Evolutionary conservation across 2,888 invertebrate species (phyloP).

Genomic region (Rhopalosiphum nymphaeae): DNA sequence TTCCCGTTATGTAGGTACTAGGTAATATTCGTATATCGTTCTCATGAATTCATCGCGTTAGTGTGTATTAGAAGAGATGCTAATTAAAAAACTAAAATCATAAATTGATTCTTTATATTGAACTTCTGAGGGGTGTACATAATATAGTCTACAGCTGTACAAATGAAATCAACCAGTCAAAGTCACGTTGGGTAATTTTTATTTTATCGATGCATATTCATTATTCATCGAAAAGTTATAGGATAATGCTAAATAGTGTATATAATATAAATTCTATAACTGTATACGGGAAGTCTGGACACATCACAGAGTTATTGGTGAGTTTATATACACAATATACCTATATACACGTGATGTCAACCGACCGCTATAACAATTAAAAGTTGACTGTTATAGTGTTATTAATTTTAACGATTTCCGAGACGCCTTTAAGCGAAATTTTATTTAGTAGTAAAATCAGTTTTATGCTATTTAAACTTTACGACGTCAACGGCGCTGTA

Average conservation of each 20-base stretch:
- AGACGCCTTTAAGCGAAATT: neutral
- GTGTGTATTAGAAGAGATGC: neutral
- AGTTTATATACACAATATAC: neutral
- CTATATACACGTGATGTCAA: neutral
- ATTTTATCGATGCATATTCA: slow-evolving; percentile 1
- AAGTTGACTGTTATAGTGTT: neutral
- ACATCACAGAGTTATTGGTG: neutral
- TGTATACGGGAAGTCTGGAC: neutral
- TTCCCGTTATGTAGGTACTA: neutral
- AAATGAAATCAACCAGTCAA: neutral
- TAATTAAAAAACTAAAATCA: neutral
- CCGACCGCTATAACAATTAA: neutral
- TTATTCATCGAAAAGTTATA: neutral
- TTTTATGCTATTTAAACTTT: slow-evolving; percentile 1
- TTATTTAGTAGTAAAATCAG: slow-evolving; percentile 11
- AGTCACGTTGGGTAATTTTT: neutral
- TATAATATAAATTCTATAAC: neutral
- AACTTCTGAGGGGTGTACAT: neutral
- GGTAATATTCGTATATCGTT: neutral
- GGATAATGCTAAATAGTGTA: neutral
- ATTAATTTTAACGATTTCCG: slow-evolving; percentile 14
- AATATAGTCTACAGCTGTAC: neutral
- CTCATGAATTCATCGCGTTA: neutral
- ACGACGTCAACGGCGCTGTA: neutral
- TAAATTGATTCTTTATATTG: neutral